Percentiles rank a stretch among this genome's conserved stretches.
Conservation (phyloP, 2,888 invertebrate genomes). For the Eudemis profundana region DNA sequence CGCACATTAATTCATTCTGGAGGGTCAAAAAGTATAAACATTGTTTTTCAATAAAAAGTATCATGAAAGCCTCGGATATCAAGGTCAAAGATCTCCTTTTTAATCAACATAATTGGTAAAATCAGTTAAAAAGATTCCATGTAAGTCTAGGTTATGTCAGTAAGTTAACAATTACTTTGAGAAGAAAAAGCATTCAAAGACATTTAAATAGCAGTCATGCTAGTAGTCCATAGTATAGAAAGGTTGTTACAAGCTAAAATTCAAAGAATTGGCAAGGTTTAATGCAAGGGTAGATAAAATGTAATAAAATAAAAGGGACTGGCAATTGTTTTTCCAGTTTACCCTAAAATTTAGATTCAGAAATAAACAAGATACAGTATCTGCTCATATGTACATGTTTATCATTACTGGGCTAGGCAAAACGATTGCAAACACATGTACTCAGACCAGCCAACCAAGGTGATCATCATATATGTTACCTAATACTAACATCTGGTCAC, state of each 20-base stretch:
- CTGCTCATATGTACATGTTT: slow-evolving; percentile 24
- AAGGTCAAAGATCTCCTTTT: no score
- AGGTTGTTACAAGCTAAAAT: background rate
- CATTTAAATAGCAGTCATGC: background rate
- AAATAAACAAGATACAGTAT: slow-evolving; percentile 12
- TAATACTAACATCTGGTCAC: slow-evolving; percentile 45
- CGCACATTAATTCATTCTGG: no score
- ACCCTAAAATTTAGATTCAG: slow-evolving; percentile 14
- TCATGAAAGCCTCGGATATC: no score
- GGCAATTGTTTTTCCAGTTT: background rate
- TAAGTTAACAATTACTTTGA: no score
- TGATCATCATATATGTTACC: slow-evolving; percentile 41
- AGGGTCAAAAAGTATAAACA: no score
- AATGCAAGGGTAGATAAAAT: slow-evolving; percentile 24
- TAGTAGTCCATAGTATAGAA: background rate
- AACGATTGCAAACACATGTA: slow-evolving; percentile 43
- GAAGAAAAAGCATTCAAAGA: background rate
- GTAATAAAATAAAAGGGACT: background rate
- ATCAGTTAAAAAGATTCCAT: no score
- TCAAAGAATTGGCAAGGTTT: background rate
- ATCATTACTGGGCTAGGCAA: slow-evolving; percentile 13
- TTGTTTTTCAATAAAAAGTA: no score
- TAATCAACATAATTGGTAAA: no score
- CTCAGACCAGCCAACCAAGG: slow-evolving; percentile 36
- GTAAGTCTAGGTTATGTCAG: no score